Conservation (phyloP, 2,113 vertebrate species). For the Machaerirhynchus nigripectus region DNA sequence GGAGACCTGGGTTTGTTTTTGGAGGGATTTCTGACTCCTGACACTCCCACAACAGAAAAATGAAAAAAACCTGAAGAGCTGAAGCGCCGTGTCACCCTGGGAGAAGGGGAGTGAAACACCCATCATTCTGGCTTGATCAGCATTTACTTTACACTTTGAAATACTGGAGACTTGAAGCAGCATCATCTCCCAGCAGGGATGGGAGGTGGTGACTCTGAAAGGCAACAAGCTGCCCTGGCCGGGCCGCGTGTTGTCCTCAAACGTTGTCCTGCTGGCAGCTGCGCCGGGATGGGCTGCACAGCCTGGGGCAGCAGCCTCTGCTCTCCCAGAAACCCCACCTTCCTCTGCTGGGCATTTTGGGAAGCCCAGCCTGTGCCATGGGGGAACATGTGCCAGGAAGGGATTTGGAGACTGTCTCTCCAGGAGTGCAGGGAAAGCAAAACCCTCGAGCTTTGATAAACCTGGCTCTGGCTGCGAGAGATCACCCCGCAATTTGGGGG, state of each 20-base stretch:
- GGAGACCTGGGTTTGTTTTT: background rate
- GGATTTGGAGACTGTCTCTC: background rate
- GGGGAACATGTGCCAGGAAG: background rate
- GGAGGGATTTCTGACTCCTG: background rate
- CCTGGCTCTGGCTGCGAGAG: background rate
- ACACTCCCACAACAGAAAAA: background rate
- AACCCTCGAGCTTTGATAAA: background rate
- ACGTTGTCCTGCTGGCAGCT: no score
- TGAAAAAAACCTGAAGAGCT: background rate
- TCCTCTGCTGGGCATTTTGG: background rate
- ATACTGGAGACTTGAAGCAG: background rate
- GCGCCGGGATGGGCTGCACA: background rate
- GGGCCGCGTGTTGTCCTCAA: no score
- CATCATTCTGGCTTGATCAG: background rate
- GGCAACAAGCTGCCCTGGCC: background rate
- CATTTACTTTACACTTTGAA: background rate
- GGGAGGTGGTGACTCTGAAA: background rate
- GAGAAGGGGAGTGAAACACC: background rate
- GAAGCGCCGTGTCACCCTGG: background rate
- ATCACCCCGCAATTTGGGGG: fast-evolving
- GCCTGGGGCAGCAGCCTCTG: background rate
- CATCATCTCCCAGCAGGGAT: background rate
- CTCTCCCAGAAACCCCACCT: background rate
- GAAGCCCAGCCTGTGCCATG: background rate
- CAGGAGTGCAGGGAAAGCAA: background rate